These are phyloP conservation scores for Melipona bicolor DNA, from an alignment of 2,888 invertebrate species.

Conservation along the genomic window DNA sequence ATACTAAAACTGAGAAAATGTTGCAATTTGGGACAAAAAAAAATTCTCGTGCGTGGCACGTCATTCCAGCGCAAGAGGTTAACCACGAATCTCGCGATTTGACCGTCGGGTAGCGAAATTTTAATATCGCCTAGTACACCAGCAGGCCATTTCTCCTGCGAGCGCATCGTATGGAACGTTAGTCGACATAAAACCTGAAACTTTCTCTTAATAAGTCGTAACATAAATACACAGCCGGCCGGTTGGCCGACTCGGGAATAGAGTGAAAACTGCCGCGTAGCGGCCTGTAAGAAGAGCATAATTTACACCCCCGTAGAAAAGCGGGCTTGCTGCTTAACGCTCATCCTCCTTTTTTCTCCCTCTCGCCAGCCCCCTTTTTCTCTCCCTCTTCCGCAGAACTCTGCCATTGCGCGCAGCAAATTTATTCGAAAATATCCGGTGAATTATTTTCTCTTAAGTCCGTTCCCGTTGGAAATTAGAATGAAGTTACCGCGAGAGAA, in stretches of 20 bases:
- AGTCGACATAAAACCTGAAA: constrained; percentile 67
- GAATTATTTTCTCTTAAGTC: constrained; percentile 61
- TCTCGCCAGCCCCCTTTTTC: constrained; percentile 5
- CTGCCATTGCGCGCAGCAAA: constrained; percentile 40
- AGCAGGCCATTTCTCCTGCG: constrained; percentile 47
- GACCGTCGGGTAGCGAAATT: not conserved
- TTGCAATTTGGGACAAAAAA: too few relatives aligned
- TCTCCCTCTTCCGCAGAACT: not conserved
- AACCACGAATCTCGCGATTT: not conserved
- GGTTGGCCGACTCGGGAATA: constrained; percentile 47
- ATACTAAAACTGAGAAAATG: too few relatives aligned
- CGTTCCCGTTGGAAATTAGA: constrained; percentile 54
- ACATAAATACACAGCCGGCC: constrained; percentile 68
- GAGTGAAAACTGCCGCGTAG: constrained; percentile 61
- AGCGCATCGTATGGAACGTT: constrained; percentile 58
- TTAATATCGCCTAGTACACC: constrained; percentile 46
- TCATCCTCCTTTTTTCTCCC: constrained; percentile 27
- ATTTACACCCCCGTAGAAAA: constrained; percentile 66
- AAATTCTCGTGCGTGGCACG: too few relatives aligned
- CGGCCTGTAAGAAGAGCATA: constrained; percentile 58
- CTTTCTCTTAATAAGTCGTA: constrained; percentile 75
- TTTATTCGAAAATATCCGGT: constrained; percentile 60
- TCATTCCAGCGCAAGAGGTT: too few relatives aligned
- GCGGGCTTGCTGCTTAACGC: constrained; percentile 42
- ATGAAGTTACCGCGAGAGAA: constrained; percentile 53